Evolutionary conservation across 2,113 vertebrate genomes (phyloP).

Genomic region (Erinaceus europaeus): DNA sequence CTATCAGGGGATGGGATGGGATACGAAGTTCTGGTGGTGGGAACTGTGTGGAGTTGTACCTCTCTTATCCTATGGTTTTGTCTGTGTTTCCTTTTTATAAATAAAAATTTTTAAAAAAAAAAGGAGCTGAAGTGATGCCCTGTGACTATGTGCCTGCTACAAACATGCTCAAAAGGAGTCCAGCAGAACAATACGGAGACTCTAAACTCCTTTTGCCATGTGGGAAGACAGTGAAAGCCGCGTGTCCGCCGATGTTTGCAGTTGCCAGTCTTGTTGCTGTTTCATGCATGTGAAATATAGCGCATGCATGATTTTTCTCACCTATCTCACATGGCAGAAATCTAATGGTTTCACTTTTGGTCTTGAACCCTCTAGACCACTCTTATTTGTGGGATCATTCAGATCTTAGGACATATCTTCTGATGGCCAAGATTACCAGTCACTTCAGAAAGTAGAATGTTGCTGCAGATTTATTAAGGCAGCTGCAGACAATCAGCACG

Average conservation of each 20-base stretch:
- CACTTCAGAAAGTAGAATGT: not conserved
- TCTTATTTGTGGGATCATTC: not conserved
- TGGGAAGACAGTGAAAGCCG: not conserved
- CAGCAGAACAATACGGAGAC: not conserved
- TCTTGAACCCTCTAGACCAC: not conserved
- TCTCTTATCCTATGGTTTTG: too few relatives aligned
- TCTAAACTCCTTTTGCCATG: not conserved
- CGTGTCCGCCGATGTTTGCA: too few relatives aligned
- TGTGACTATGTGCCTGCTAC: not conserved
- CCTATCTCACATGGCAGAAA: not conserved
- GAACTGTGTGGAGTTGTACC: too few relatives aligned
- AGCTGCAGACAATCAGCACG: not conserved
- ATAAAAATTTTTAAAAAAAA: not conserved
- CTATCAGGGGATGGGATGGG: too few relatives aligned
- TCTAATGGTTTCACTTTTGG: not conserved
- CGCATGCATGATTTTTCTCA: not conserved
- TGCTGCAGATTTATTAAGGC: not conserved
- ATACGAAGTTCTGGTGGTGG: too few relatives aligned
- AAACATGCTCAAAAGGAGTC: not conserved
- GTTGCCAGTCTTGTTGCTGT: not conserved
- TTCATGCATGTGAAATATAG: not conserved
- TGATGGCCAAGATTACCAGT: not conserved
- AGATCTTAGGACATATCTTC: not conserved
- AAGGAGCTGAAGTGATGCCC: not conserved
- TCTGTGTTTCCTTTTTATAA: too few relatives aligned